phyloP scores from a whole-genome alignment of 2,888 invertebrate genomes.

The Diploptera punctata region DNA sequence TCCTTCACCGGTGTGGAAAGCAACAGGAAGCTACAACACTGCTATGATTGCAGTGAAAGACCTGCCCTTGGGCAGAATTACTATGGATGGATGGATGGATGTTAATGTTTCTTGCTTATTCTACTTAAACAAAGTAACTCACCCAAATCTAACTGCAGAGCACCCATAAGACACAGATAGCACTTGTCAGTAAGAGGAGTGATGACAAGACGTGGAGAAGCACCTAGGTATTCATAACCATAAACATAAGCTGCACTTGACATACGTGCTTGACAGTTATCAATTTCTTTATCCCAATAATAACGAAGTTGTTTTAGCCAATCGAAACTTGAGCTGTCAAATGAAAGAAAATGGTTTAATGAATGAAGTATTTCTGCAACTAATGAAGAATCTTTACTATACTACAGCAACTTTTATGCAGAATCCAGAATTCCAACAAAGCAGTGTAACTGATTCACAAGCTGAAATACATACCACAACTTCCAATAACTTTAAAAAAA shows the following conservation, averaged over 20 bases:
- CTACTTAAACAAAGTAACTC: slow-evolving; percentile 29
- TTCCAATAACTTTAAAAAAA: too few relatives aligned
- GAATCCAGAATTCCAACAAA: too few relatives aligned
- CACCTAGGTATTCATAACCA: slow-evolving; percentile 91
- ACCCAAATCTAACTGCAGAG: slow-evolving; percentile 82
- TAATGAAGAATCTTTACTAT: neutral
- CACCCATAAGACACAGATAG: slow-evolving; percentile 90
- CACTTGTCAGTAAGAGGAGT: slow-evolving; percentile 90
- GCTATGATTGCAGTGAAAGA: too few relatives aligned
- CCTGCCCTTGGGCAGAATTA: too few relatives aligned
- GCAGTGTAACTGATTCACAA: too few relatives aligned
- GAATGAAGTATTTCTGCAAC: neutral
- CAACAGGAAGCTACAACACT: too few relatives aligned
- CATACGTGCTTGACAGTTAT: slow-evolving; percentile 83
- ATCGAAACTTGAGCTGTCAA: slow-evolving; percentile 73
- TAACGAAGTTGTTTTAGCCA: slow-evolving; percentile 92
- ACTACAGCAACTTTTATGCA: neutral
- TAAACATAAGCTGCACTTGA: slow-evolving; percentile 85
- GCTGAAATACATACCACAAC: too few relatives aligned
- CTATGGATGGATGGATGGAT: too few relatives aligned
- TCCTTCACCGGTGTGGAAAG: too few relatives aligned
- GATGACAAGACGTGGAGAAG: slow-evolving; percentile 83
- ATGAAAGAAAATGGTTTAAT: slow-evolving; percentile 35
- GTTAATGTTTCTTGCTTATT: too few relatives aligned
- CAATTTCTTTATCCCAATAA: slow-evolving; percentile 81